Evolutionary conservation across 2,113 vertebrate genomes (phyloP), one percentile per base, ranked within the genome.

Genomic region (Antigone vipio): DNA sequence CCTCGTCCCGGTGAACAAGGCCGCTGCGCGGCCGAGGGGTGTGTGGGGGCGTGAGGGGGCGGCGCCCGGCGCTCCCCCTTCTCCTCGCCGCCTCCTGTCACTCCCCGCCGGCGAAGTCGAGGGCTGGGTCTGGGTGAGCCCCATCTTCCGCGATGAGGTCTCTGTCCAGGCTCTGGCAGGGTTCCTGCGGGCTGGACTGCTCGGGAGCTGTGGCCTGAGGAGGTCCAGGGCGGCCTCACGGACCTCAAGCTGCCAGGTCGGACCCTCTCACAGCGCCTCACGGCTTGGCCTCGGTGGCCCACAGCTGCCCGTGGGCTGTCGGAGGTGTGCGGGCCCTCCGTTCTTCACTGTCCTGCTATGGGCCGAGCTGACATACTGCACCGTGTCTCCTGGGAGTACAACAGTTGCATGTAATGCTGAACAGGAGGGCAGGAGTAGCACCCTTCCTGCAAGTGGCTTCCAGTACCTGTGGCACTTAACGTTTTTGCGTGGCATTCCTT

Each of bases 341-440:
- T 6, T 15, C 47, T 11, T 30, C 26, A 0, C 13, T 29, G 27
- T 5, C 47, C 32, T 2, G 17, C 49, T 11, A 0, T 1, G 35
- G 42, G 49, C n/a, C 59, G 72, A 32, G 66, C 7, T 18, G 34
- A 6, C 2, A 2, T 15, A 0, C 73, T 12, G 17, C 30, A 2
- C 12, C 3, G 20, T 0, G 45, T 6, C 23, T 71, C 29, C 30
- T 22, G 30, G 17, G 30, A 10, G 15, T 58, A 2, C 13, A 62
- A 13, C 32, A 8, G 12, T 3, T 21, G 32, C 6, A 0, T 20
- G 73, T 38, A 6, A 16, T 5, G 26, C 56, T 38, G 81, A 52
- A 34, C 67, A 19, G 63, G 45, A 8, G 15, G 59, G 29, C 63
- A 24, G 66, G 42, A 27, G 17, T 4, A 5, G 21, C 21, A 3